These are phyloP conservation scores for Dicyrtoma fusca DNA, from an alignment of 2,888 invertebrate genomes.

Conservation along the genomic window DNA sequence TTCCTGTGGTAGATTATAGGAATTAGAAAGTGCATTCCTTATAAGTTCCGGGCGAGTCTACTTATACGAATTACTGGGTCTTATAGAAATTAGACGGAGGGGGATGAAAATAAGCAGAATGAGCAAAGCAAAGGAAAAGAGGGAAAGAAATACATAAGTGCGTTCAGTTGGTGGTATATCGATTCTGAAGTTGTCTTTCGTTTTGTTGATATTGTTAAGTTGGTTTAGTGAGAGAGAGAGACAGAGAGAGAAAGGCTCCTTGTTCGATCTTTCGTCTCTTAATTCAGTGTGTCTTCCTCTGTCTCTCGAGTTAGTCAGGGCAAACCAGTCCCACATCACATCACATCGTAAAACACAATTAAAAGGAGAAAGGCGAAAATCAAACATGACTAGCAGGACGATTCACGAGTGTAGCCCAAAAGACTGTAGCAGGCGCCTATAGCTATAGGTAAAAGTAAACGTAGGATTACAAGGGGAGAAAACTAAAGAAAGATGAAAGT, in stretches of 20 bases:
- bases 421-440: background rate
- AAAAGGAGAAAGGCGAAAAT: constrained; percentile 47
- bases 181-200: constrained; percentile 18
- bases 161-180: constrained; percentile 8
- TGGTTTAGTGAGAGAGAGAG: constrained; percentile 7
- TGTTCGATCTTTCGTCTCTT: background rate
- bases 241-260: constrained; percentile 1
- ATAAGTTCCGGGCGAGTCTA: background rate
- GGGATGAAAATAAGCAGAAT: background rate
- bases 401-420: background rate
- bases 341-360: constrained; percentile 47
- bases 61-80: constrained; percentile 17
- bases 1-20: background rate
- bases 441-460: background rate
- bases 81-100: constrained; percentile 18
- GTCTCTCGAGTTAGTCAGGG: constrained; percentile 4
- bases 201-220: constrained; percentile 27
- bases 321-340: constrained; percentile 26
- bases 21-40: no score
- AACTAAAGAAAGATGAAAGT: constrained; percentile 14
- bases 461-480: background rate
- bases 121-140: background rate
- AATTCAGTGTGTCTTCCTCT: background rate
- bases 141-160: background rate
- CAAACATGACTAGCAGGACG: constrained; percentile 19